phyloP scores from a whole-genome alignment of 2,113 vertebrate species.

The Dendropsophus ebraccatus region DNA sequence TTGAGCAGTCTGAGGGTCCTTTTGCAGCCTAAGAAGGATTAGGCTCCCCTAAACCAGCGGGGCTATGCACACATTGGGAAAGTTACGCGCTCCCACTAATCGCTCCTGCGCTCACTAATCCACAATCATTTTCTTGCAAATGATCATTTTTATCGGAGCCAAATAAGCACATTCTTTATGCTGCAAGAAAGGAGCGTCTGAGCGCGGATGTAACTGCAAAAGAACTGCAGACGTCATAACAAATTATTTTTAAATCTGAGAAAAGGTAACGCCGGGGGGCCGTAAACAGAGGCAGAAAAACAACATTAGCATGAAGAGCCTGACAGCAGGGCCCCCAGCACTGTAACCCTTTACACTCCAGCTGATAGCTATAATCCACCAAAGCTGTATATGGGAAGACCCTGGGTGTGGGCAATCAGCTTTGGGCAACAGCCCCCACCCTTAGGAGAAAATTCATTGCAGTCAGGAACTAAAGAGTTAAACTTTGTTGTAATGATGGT shows the following conservation, averaged over 20 bases:
- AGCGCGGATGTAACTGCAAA: conserved; percentile 66
- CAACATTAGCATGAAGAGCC: conserved; percentile 24
- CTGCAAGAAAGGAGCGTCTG: conserved; percentile 72
- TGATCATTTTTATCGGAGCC: conserved; percentile 88
- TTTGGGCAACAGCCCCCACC: too few relatives aligned
- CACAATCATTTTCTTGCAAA: conserved; percentile 86
- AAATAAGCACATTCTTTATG: conserved; percentile 90
- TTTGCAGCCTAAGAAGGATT: conserved; percentile 98
- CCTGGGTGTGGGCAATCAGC: too few relatives aligned
- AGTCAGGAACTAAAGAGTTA: background rate
- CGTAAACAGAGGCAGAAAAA: conserved; percentile 41
- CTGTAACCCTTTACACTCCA: background rate
- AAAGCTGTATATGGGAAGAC: background rate
- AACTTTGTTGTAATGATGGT: background rate
- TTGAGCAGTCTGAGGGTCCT: conserved; percentile 89
- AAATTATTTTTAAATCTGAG: conserved; percentile 64
- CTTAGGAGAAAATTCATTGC: too few relatives aligned
- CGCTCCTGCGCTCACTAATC: conserved; percentile 86
- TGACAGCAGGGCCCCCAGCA: background rate
- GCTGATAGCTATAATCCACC: background rate
- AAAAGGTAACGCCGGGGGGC: conserved; percentile 21
- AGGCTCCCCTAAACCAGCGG: conserved; percentile 93
- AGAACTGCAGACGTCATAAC: conserved; percentile 65
- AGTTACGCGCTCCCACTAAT: conserved; percentile 78
- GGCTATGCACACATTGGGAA: conserved; percentile 83